Evolutionary conservation across 2,888 invertebrate genomes (phyloP).

Genomic region (Hyalella azteca): DNA sequence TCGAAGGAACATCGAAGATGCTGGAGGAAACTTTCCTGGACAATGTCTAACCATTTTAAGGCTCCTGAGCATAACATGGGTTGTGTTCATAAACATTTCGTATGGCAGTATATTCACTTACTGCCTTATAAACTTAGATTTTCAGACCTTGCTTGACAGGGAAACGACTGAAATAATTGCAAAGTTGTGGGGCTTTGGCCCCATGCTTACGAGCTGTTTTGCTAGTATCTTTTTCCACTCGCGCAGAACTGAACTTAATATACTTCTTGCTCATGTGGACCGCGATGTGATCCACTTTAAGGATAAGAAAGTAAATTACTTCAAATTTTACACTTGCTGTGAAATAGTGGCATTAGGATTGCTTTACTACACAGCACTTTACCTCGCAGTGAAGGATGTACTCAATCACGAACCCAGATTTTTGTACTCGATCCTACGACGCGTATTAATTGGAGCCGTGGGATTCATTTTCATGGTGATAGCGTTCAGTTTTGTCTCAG

Average conservation of each 20-base stretch:
- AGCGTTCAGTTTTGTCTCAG: background rate
- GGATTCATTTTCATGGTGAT: background rate
- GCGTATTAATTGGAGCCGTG: background rate
- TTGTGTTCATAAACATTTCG: background rate
- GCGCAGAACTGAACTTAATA: background rate
- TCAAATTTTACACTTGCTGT: background rate
- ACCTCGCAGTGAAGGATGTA: background rate
- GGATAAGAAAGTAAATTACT: background rate
- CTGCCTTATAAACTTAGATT: background rate
- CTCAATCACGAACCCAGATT: background rate
- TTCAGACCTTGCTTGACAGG: background rate
- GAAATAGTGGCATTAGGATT: background rate
- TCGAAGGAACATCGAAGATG: too few species aligned
- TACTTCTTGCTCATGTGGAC: background rate
- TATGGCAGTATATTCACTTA: background rate
- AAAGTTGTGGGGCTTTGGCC: background rate
- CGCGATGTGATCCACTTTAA: background rate
- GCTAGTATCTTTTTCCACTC: background rate
- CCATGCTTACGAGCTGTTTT: background rate
- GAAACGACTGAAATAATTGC: background rate
- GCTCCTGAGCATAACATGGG: background rate
- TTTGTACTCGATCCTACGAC: background rate
- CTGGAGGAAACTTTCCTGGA: too few species aligned
- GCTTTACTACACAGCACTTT: background rate
- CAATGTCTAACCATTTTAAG: background rate